Conservation (phyloP, 2,113 vertebrate species). For the Galemys pyrenaicus region DNA sequence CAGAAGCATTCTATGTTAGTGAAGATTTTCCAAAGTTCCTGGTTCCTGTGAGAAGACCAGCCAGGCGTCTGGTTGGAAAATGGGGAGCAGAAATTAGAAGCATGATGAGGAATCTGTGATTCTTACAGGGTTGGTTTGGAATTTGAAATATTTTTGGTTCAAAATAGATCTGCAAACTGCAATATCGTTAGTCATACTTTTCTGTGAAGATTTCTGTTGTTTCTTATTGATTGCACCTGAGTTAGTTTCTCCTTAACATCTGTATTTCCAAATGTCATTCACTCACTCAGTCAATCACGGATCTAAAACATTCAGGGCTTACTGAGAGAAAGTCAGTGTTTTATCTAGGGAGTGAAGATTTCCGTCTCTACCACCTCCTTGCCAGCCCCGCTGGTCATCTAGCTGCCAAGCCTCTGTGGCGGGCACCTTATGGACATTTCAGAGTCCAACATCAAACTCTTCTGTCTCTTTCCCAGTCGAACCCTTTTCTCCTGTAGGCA, state of each 20-base stretch:
- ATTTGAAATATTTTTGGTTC: slow-evolving; percentile 2
- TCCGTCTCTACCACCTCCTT: neutral
- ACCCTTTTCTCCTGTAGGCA: neutral
- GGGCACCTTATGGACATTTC: neutral
- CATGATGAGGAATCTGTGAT: neutral
- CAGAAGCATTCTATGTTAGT: neutral
- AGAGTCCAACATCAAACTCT: neutral
- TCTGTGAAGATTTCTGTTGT: neutral
- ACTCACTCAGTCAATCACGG: neutral
- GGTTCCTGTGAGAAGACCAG: neutral
- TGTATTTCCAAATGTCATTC: slow-evolving; percentile 21
- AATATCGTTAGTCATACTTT: slow-evolving; percentile 6
- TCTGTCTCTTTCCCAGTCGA: neutral
- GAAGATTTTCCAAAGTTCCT: neutral
- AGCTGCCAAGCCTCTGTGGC: neutral
- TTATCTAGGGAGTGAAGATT: neutral
- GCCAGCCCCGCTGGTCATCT: neutral
- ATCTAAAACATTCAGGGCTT: neutral
- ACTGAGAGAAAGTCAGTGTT: neutral
- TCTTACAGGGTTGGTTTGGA: neutral
- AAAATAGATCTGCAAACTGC: slow-evolving; percentile 42
- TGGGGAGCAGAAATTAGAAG: neutral
- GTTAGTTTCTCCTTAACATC: neutral
- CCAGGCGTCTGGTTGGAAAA: neutral
- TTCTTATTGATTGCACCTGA: neutral